Evolutionary conservation across 1,140 invertebrate genomes (phyloP), one percentile per base, ranked within the genome.

Genomic region (Octopus bimaculoides): DNA sequence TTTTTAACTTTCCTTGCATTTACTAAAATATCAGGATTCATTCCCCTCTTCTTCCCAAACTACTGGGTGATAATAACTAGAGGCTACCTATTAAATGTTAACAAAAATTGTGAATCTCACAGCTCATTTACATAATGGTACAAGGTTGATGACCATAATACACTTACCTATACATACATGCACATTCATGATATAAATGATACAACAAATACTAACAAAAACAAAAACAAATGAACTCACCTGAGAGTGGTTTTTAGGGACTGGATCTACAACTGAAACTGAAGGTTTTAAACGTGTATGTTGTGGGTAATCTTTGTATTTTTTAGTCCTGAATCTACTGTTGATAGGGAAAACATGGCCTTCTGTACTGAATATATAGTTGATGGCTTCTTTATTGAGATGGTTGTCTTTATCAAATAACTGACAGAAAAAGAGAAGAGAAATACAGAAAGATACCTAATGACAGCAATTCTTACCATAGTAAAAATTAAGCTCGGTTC

Each of bases 401-500:
- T 92, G 92, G 87, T 94, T 93, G 74, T 93, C 91, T 79, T 90
- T 89, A 86, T 94, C 93, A 90, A 94, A 94, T 52, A 94, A 86
- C 93, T 94, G 88, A 75, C 90, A 91, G 17, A 82, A 77, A 83
- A 82, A 79, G 54, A 61, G 17, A 41, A 41, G 26, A 41, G 26
- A 3, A 41, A 41, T 41, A 41, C 3, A 41, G 3, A 41, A 41
- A 41, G 26, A 41, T 41, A 41, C 26, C 26, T 41, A 41, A 41
- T 41, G 26, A 41, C 26, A 41, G 26, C 26, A 41, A 41, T 41
- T 41, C 26, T 41, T 41, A 41, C 26, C 26, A 41, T 41, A 3
- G 26, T 41, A 41, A 41, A 41, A 41, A 41, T 41, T 41, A 41
- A 41, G 26, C 26, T 41, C 26, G 0, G 26, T 41, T 41, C 26